Conservation (phyloP, 1,140 invertebrate species). For the Lepidurus packardi region DNA sequence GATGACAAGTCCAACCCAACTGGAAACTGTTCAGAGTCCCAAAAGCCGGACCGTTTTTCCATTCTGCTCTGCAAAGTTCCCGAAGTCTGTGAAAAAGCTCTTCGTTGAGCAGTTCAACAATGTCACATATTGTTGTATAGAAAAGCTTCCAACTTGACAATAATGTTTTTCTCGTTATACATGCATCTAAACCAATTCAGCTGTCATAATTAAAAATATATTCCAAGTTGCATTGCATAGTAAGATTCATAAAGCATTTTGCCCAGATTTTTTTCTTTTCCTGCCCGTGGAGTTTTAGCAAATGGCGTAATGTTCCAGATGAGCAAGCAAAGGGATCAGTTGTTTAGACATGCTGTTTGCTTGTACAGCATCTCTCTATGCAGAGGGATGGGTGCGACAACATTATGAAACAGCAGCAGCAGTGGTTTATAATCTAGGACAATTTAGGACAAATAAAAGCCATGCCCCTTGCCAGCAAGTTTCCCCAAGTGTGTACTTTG, state of each 20-base stretch:
- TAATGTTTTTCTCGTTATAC: too few species aligned
- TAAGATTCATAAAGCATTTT: too few species aligned
- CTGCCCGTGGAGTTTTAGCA: not conserved
- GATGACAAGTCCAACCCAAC: constrained; percentile 17
- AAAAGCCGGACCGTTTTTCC: not conserved
- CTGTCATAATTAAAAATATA: too few species aligned
- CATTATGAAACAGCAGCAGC: constrained; percentile 18
- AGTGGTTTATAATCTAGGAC: constrained; percentile 13
- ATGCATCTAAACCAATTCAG: too few species aligned
- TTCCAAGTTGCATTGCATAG: too few species aligned
- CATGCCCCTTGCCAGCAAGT: not conserved
- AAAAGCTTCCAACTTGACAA: too few species aligned
- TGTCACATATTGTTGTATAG: too few species aligned
- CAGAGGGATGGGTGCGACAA: constrained; percentile 16
- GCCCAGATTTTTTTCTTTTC: too few species aligned
- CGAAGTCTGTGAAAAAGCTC: not conserved
- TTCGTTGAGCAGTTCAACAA: too few species aligned
- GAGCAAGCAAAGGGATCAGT: not conserved
- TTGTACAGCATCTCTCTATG: constrained; percentile 18
- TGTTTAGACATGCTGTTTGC: constrained; percentile 13
- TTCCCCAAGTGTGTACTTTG: not conserved
- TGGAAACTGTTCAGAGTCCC: not conserved
- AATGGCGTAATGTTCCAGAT: not conserved
- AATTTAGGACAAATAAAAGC: constrained; percentile 16
- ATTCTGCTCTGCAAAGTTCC: not conserved